Evolutionary conservation across 2,888 invertebrate species (phyloP).

Genomic region (Orthonevra nobilis): DNA sequence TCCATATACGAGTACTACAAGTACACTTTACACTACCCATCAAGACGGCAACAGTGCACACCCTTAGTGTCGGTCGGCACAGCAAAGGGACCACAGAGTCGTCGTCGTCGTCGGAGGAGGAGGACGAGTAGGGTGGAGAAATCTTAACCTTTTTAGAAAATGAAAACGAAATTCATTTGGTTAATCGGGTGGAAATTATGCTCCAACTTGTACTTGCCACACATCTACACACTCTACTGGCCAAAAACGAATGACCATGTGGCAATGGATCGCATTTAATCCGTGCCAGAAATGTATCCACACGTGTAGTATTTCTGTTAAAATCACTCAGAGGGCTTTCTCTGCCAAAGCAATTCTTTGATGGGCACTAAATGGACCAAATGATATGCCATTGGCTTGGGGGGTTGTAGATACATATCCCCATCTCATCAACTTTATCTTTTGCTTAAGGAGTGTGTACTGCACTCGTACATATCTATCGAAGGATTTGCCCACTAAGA

Average conservation of each 20-base stretch:
- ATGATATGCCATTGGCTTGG: neutral
- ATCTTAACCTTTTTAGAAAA: slow-evolving; percentile 68
- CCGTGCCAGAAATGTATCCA: slow-evolving; percentile 45
- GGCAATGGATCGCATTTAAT: slow-evolving; percentile 61
- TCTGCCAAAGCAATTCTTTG: slow-evolving; percentile 38
- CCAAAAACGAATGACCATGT: slow-evolving; percentile 39
- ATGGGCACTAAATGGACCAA: slow-evolving; percentile 44
- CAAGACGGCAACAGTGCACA: neutral
- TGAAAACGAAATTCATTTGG: slow-evolving; percentile 71
- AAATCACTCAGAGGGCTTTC: slow-evolving; percentile 53
- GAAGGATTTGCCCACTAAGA: neutral
- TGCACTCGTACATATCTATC: neutral
- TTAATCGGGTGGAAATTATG: slow-evolving; percentile 72
- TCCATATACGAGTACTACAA: too few relatives aligned
- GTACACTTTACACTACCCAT: too few relatives aligned
- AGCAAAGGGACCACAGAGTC: neutral
- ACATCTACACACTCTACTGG: slow-evolving; percentile 6
- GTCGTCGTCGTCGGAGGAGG: neutral
- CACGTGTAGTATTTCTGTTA: slow-evolving; percentile 33
- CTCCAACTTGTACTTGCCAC: slow-evolving; percentile 32
- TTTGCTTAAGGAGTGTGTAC: slow-evolving; percentile 1
- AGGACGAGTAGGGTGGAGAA: too few relatives aligned
- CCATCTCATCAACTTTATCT: slow-evolving; percentile 5
- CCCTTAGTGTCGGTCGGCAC: neutral
- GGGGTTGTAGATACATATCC: neutral